phyloP scores from a whole-genome alignment of 2,797 vertebrate species.

The Myoxocephalus aenaeus region DNA sequence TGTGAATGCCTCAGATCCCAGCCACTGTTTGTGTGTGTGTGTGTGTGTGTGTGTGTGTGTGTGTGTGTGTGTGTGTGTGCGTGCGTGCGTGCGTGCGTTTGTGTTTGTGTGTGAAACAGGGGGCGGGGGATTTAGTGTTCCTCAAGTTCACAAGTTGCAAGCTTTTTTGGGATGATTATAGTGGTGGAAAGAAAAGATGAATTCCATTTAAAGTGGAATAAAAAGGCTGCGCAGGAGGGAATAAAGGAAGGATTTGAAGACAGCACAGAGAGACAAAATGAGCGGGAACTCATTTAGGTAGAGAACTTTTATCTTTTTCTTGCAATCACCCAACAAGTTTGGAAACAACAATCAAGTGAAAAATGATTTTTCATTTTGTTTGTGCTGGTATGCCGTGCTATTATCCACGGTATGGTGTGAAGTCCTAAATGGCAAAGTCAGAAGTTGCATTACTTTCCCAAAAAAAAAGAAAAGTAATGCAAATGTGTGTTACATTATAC shows the following conservation, averaged over 20 bases:
- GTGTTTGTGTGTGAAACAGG: too few species aligned
- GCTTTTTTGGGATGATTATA: conserved; percentile 67
- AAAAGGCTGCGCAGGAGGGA: conserved; percentile 50
- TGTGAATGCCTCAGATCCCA: conserved; percentile 78
- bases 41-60: conserved; percentile 46
- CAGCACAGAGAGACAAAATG: conserved; percentile 37
- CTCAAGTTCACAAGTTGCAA: conserved; percentile 70
- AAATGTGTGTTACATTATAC: conserved; percentile 6
- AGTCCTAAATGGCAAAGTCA: conserved; percentile 3
- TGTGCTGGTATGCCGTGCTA: not conserved
- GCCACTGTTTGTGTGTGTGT: conserved; percentile 51
- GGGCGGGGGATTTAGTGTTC: conserved; percentile 60
- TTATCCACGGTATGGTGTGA: conserved; percentile 6
- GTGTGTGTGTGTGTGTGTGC: conserved; percentile 23
- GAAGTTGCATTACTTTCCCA: not conserved
- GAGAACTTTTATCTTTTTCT: conserved; percentile 36
- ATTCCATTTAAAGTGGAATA: conserved; percentile 78
- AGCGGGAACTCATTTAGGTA: conserved; percentile 30
- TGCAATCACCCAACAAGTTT: conserved; percentile 30
- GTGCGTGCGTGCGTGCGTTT: too few species aligned
- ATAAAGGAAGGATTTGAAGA: conserved; percentile 53
- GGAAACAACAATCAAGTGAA: conserved; percentile 21
- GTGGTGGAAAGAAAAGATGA: conserved; percentile 65
- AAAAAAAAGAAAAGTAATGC: not conserved
- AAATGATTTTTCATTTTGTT: conserved; percentile 24